Percentiles rank a stretch among this genome's conserved stretches.
Evolutionary conservation across 2,888 invertebrate species (phyloP).

Genomic region (Ectobius pallidus): DNA sequence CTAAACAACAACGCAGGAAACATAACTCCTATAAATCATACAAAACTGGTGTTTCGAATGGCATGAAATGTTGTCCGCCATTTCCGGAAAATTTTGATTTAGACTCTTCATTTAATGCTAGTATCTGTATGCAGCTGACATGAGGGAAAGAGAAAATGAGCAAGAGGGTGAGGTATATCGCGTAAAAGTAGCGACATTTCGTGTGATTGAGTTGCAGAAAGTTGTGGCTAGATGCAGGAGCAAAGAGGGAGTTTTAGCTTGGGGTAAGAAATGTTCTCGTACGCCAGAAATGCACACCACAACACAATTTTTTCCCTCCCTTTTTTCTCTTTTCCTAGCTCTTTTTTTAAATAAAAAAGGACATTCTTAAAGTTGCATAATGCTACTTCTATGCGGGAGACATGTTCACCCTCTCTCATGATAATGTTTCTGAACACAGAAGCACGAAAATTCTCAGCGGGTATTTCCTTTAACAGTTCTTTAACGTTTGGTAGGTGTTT

Average conservation of each 20-base stretch:
- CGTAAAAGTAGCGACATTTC: neutral
- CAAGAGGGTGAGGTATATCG: neutral
- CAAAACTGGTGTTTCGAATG: no score
- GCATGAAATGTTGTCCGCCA: neutral
- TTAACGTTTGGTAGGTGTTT: no score
- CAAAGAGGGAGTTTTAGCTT: neutral
- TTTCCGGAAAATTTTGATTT: neutral
- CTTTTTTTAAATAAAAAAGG: no score
- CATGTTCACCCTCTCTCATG: no score
- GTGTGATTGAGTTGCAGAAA: conserved; percentile 17
- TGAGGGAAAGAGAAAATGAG: neutral
- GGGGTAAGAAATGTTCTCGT: neutral
- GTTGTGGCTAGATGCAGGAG: neutral
- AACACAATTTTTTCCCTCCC: neutral
- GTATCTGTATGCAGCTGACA: neutral
- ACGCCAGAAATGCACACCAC: conserved; percentile 2
- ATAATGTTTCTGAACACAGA: no score
- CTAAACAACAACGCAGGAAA: no score
- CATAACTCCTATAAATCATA: no score
- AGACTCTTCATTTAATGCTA: neutral
- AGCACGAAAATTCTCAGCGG: no score
- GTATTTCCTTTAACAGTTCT: no score
- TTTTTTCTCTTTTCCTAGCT: no score
- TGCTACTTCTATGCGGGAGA: no score
- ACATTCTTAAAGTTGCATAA: no score